Percentiles rank a stretch among this genome's conserved stretches.
Conservation (phyloP, 2,797 vertebrate genomes). For the Catharus ustulatus region DNA sequence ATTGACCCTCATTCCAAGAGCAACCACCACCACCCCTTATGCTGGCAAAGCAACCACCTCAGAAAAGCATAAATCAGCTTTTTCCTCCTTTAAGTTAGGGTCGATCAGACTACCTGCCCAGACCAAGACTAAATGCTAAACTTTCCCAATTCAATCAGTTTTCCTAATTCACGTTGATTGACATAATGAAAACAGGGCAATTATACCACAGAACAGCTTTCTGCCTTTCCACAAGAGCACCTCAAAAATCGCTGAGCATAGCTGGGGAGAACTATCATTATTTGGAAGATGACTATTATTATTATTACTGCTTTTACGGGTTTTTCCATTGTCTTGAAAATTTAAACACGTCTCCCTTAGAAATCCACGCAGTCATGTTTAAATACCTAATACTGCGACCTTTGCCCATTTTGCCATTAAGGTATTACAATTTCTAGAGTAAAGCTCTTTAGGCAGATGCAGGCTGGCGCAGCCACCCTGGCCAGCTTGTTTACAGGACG, state of each 20-base stretch:
- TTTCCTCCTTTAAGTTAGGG: not conserved
- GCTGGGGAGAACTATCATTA: not conserved
- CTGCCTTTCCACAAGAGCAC: not conserved
- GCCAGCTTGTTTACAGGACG: not conserved
- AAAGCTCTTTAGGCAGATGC: not conserved
- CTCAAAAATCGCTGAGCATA: not conserved
- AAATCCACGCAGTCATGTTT: rapidly evolving
- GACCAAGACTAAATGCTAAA: not conserved
- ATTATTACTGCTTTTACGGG: not conserved
- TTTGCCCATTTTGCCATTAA: not conserved
- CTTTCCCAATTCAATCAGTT: not conserved
- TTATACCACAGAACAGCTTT: not conserved
- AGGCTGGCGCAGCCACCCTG: rapidly evolving
- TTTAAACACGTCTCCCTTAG: not conserved
- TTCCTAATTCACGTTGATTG: not conserved
- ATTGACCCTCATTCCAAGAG: not conserved
- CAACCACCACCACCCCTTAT: not conserved
- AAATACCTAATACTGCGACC: rapidly evolving
- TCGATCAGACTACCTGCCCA: not conserved
- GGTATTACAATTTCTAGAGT: not conserved
- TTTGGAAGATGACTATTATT: too few relatives aligned
- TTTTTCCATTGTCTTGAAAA: not conserved
- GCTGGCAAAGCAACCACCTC: not conserved
- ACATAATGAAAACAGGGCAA: not conserved
- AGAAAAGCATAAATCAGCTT: not conserved